These are phyloP conservation scores for Geodia barretti DNA, from an alignment of 37 sponge, comb jelly and placozoan species.

Conservation along the genomic window DNA sequence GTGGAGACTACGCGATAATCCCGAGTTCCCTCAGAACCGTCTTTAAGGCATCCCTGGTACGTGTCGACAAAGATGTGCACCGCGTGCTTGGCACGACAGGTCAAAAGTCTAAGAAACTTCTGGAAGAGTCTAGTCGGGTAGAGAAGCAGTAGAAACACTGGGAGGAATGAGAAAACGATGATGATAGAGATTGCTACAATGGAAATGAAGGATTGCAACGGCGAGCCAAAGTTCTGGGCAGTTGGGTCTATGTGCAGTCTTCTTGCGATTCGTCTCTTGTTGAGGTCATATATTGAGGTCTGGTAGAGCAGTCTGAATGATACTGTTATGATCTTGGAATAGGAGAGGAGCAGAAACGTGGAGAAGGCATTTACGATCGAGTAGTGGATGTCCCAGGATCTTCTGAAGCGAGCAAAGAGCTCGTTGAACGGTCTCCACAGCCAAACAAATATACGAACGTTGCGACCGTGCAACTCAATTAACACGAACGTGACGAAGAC, in stretches of 20 bases:
- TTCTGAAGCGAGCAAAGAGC: slow-evolving; percentile 16
- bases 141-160: slow-evolving; percentile 1
- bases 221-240: background rate
- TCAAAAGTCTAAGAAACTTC: background rate
- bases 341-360: slow-evolving; percentile 12
- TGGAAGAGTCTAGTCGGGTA: slow-evolving; percentile 13
- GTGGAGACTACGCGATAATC: slow-evolving; percentile 2
- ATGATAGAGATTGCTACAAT: background rate
- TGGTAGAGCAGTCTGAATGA: background rate
- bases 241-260: slow-evolving; percentile 14
- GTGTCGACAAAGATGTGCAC: slow-evolving; percentile 18
- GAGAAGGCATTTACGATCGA: slow-evolving; percentile 22
- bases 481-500: background rate
- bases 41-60: slow-evolving; percentile 24
- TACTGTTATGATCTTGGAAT: background rate
- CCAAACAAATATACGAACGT: background rate
- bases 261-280: background rate
- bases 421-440: slow-evolving; percentile 18
- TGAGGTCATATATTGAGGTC: background rate
- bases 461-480: background rate
- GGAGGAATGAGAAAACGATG: slow-evolving; percentile 1
- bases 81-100: background rate
- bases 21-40: slow-evolving; percentile 11
- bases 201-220: background rate
- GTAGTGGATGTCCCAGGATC: slow-evolving; percentile 18